Base-by-base conservation (phyloP, 2,113 vertebrate genomes). In the Scatophagus argus region DNA sequence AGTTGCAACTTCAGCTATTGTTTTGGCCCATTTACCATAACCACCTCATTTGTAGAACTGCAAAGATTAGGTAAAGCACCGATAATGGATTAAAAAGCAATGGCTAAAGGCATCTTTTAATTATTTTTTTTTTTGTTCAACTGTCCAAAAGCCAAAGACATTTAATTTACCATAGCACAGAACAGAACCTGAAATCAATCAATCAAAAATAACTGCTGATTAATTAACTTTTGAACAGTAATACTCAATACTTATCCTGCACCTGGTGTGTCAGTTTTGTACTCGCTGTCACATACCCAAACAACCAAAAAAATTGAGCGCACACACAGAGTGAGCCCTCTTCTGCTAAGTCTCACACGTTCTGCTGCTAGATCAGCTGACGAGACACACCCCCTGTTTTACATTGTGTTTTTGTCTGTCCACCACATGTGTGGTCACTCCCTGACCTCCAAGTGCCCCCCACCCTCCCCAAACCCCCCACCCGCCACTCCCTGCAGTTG, bases 321-420 rank as follows among this genome's bases (percentile, higher is more conserved):
- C 63, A 55, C 21, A 51, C 43, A 54, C 19, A 62, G 0, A 61
- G n/a, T 12, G 19, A 56, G 12, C 10, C 36, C 10, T 17, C 13
- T 63, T 16, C 17, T 17, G 13, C 49, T 47, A 3, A 16, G 49
- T 51, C 34, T 43, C 2, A 11, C 59, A 41, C 17, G 31, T 17
- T 13, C 31, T 13, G 17, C 11, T 16, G 17, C 11, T 16, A 27
- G 34, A 73, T n/a, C 60, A 66, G 23, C 29, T 58, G 68, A 83
- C 16, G 47, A 46, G 16, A 31, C 27, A 0, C 68, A 38, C 44
- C 54, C 52, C 36, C 62, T 21, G 25, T 8, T 47, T 11, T 23
- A 27, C 44, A 44, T 43, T 52, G 34, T 59, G 39, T 73, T 67
- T 66, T 27, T 62, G 60, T 68, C 62, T 46, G 46, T 62, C 44